Conservation (phyloP, 1,140 invertebrate genomes). For the Apis dorsata region DNA sequence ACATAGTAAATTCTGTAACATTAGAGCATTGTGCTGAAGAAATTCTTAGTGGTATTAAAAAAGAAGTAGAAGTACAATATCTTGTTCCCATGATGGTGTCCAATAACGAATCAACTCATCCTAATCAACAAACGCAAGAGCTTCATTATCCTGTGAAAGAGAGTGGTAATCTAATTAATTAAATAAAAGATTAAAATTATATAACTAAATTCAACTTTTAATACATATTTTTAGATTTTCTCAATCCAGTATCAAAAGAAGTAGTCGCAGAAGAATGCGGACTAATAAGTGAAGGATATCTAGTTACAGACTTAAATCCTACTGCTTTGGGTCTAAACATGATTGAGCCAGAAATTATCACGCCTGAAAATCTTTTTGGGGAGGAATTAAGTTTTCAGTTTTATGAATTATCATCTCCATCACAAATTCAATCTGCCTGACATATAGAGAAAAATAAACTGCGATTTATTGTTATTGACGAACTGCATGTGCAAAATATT, state of each 20-base stretch:
- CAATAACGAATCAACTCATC: constrained; percentile 60
- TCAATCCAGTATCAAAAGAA: constrained; percentile 82
- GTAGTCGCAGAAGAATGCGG: constrained; percentile 83
- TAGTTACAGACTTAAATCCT: constrained; percentile 82
- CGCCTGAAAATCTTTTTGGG: constrained; percentile 79
- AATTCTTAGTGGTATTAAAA: constrained; percentile 79
- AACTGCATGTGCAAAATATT: constrained; percentile 62
- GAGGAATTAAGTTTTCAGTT: constrained; percentile 82
- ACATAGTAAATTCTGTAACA: constrained; percentile 69
- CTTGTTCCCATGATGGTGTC: constrained; percentile 76
- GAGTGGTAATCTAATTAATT: constrained; percentile 61
- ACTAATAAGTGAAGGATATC: constrained; percentile 78
- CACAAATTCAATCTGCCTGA: constrained; percentile 78
- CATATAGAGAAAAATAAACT: constrained; percentile 67
- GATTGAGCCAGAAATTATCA: constrained; percentile 79
- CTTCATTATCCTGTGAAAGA: constrained; percentile 71
- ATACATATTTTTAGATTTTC: constrained; percentile 78
- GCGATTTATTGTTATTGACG: constrained; percentile 67
- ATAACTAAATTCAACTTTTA: neutral
- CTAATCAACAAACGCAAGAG: constrained; percentile 59
- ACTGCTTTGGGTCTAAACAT: constrained; percentile 79
- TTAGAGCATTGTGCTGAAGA: constrained; percentile 80
- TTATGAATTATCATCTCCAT: constrained; percentile 78
- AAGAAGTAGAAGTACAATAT: constrained; percentile 80
- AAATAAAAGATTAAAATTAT: neutral